These are phyloP conservation scores for Muntiacus muntjak DNA, from an alignment of 2,113 vertebrate genomes.

Conservation along the genomic window DNA sequence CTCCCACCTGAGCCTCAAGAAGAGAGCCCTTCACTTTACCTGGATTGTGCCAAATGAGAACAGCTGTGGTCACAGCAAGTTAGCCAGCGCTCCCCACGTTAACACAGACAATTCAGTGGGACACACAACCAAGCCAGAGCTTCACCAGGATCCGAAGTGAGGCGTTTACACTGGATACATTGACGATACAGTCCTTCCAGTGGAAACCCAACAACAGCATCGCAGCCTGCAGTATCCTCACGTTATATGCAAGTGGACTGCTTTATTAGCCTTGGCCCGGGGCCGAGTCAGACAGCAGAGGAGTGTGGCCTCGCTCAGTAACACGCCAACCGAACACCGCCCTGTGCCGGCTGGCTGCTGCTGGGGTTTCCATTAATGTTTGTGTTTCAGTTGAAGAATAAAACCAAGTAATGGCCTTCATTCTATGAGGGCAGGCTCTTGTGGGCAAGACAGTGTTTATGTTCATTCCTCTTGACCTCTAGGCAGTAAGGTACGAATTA, in stretches of 20 bases:
- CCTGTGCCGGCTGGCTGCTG: background rate
- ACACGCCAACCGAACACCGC: background rate
- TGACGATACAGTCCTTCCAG: background rate
- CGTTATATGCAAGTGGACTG: background rate
- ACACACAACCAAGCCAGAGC: background rate
- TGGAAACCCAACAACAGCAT: background rate
- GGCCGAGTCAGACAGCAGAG: background rate
- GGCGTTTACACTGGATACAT: background rate
- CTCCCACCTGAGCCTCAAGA: background rate
- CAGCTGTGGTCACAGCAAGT: background rate
- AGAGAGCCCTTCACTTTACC: background rate
- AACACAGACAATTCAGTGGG: background rate
- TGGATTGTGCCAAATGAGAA: background rate
- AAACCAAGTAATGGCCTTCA: background rate
- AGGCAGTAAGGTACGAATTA: background rate
- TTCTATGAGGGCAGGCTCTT: background rate
- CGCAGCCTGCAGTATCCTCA: background rate
- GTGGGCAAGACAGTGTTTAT: background rate
- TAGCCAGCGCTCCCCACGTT: background rate
- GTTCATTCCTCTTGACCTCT: background rate
- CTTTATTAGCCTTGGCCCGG: background rate
- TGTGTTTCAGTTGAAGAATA: background rate
- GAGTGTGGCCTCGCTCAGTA: background rate
- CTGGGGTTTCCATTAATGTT: background rate
- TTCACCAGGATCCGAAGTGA: background rate